These are phyloP conservation scores for Notamacropus eugenii DNA, from an alignment of 2,797 vertebrate genomes.

Conservation along the genomic window DNA sequence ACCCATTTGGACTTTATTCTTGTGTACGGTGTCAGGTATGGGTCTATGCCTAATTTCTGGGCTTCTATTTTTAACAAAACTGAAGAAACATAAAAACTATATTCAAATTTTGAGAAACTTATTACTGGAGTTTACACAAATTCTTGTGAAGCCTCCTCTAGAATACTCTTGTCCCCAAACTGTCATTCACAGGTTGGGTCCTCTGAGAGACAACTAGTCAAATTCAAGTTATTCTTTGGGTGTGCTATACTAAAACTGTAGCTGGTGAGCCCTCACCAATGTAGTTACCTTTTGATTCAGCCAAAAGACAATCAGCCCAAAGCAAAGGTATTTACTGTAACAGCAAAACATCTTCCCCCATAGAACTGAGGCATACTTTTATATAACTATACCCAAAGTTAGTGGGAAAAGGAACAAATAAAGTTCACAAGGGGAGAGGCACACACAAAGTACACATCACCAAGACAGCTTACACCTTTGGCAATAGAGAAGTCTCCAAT, in stretches of 20 bases:
- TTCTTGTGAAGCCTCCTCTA: neutral
- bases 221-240: neutral
- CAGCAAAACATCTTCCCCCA: neutral
- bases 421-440: neutral
- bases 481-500: neutral
- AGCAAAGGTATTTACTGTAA: neutral
- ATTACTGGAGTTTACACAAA: neutral
- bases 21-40: too few species aligned
- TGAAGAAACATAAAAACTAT: neutral
- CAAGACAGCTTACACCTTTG: neutral
- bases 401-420: neutral
- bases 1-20: too few species aligned
- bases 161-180: neutral
- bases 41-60: too few species aligned
- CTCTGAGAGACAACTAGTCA: neutral
- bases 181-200: neutral
- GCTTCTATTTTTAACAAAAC: neutral
- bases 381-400: neutral
- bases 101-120: neutral
- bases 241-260: neutral
- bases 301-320: neutral
- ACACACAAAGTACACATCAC: neutral
- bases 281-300: neutral
- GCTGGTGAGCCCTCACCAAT: neutral
- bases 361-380: neutral